Evolutionary conservation across 2,797 vertebrate species (phyloP), one percentile per base, ranked within the genome.

Genomic region (Sebastes hubbsi): DNA sequence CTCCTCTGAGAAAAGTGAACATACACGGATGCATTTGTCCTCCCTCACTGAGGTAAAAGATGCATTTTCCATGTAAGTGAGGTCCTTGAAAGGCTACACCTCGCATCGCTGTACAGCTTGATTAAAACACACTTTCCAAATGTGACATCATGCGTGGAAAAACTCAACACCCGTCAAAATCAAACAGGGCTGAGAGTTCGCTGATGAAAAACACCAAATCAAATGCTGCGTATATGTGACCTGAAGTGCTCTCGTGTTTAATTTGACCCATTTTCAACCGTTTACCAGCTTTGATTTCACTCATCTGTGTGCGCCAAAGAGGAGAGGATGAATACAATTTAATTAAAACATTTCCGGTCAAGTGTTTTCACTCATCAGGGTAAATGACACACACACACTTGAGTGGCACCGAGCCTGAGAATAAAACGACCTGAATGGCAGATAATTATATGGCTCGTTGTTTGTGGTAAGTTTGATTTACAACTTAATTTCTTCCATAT

Each of bases 131-230:
- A 61, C 60, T 84, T 87, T 91, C 78, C 80, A 87, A 89, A 88
- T 54, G 64, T 87, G 85, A 88, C 80, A 78, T 84, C 77, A 87
- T 71, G 29, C 34, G 64, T 80, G 78, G 86, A 89, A 90, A 91
- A 87, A 81, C 27, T 76, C 65, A 54, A 72, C 66, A 36, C 30
- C 64, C 11, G 8, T 80, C 72, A 72, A 55, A 79, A 81, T 79
- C 52, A 75, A 78, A 79, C 30, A 49, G 27, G 59, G 59, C 56
- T 27, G 29, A 74, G 54, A 14, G 27, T 55, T 54, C 8, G 12
- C 30, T 34, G 38, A 64, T 70, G 34, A 71, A 64, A 78, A 75
- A 81, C 18, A 72, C 16, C 3, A 56, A 77, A 63, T 67, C 30
- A 32, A 77, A 42, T 24, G 46, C 49, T 25, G 11, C 11, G 16